Evolutionary conservation across 1,140 invertebrate species (phyloP).

Genomic region (Helicoverpa zea): DNA sequence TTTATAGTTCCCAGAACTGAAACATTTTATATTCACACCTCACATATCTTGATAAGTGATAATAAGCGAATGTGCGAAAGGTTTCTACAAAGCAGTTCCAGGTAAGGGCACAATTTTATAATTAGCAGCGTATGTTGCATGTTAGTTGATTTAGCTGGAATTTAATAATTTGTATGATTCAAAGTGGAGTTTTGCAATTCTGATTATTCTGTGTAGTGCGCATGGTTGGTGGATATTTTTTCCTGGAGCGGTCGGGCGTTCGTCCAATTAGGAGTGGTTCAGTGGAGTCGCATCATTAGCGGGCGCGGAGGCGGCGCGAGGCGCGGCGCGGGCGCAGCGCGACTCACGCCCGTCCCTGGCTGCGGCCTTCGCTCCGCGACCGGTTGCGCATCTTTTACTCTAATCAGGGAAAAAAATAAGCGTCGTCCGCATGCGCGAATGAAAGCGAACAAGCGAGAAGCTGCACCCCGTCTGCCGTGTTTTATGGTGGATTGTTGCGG

Average conservation of each 20-base stretch:
- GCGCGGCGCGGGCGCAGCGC: constrained; percentile 60
- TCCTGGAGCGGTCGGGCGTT: constrained; percentile 70
- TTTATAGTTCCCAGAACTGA: constrained; percentile 49
- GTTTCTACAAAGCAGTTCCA: constrained; percentile 65
- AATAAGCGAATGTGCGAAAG: constrained; percentile 49
- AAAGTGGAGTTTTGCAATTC: constrained; percentile 54
- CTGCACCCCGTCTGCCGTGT: constrained; percentile 72
- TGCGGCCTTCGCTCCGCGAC: constrained; percentile 80
- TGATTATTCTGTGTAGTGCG: constrained; percentile 67
- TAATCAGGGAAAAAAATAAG: constrained; percentile 84
- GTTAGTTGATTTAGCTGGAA: constrained; percentile 53
- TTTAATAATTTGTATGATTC: constrained; percentile 61
- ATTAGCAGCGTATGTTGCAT: not conserved
- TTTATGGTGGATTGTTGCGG: constrained; percentile 81
- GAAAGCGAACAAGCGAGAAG: constrained; percentile 81
- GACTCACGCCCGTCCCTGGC: constrained; percentile 69
- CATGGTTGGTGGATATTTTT: constrained; percentile 72
- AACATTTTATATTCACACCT: constrained; percentile 63
- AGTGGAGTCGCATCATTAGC: constrained; percentile 80
- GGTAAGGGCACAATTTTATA: constrained; percentile 60
- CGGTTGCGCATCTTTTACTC: constrained; percentile 84
- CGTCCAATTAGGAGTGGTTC: constrained; percentile 83
- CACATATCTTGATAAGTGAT: constrained; percentile 66
- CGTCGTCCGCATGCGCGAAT: constrained; percentile 75
- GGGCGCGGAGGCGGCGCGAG: constrained; percentile 62